Evolutionary conservation across 37 sponge, comb jelly and placozoan species (phyloP).

Genomic region (Aplysina aerophoba): DNA sequence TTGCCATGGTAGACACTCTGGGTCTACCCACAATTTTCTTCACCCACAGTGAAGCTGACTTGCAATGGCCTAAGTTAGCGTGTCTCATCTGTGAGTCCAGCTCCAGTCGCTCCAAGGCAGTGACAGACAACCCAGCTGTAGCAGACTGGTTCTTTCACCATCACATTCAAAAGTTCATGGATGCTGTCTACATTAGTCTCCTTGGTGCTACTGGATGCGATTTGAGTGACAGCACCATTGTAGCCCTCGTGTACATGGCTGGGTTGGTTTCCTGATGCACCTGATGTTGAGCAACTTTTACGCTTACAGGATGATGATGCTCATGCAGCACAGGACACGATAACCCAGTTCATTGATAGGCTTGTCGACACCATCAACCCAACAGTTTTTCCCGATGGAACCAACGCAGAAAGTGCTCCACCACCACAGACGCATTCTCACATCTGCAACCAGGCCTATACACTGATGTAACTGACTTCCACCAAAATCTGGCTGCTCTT

Average conservation of each 20-base stretch:
- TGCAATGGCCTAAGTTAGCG: slow-evolving; percentile 64
- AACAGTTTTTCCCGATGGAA: slow-evolving; percentile 40
- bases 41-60: slow-evolving; percentile 56
- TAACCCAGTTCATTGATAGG: slow-evolving; percentile 39
- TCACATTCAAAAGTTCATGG: not conserved
- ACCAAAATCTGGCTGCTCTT: slow-evolving; percentile 29
- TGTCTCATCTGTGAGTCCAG: slow-evolving; percentile 38
- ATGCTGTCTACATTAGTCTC: slow-evolving; percentile 26
- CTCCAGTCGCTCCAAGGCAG: slow-evolving; percentile 2
- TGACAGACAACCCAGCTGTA: slow-evolving; percentile 33
- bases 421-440: slow-evolving; percentile 16
- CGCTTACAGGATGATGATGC: not conserved
- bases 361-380: slow-evolving; percentile 51
- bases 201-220: slow-evolving; percentile 52
- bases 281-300: slow-evolving; percentile 32
- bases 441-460: slow-evolving; percentile 31
- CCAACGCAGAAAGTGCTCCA: slow-evolving; percentile 37
- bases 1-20: slow-evolving; percentile 58
- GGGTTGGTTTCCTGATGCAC: slow-evolving; percentile 55
- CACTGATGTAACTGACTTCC: slow-evolving; percentile 2
- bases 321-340: slow-evolving; percentile 20
- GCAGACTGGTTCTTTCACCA: slow-evolving; percentile 41
- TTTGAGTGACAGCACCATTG: slow-evolving; percentile 69
- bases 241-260: slow-evolving; percentile 65
- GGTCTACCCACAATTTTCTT: slow-evolving; percentile 47